Conservation (phyloP, 1,140 invertebrate genomes). For the Tetraneura akinire region DNA sequence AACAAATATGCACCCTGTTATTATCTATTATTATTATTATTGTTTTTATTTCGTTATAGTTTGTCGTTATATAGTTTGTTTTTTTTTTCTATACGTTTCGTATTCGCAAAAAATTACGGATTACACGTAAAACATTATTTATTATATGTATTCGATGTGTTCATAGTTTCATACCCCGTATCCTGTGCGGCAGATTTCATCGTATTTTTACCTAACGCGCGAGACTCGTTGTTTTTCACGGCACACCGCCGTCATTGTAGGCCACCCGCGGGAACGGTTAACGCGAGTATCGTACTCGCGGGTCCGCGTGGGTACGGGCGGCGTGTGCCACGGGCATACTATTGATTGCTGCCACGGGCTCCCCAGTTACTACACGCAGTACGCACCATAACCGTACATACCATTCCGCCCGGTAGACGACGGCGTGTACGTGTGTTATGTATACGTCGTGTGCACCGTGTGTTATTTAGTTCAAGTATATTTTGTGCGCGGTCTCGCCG, state of each 20-base stretch:
- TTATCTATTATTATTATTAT: not conserved
- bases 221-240: too few relatives aligned
- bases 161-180: too few relatives aligned
- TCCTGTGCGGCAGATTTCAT: not conserved
- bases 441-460: too few relatives aligned
- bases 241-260: not conserved
- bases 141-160: not conserved
- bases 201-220: not conserved
- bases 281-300: not conserved
- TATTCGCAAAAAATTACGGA: too few relatives aligned
- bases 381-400: too few relatives aligned
- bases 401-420: not conserved
- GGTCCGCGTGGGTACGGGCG: not conserved
- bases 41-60: too few relatives aligned
- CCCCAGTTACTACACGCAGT: not conserved
- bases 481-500: too few relatives aligned
- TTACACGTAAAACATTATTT: too few relatives aligned
- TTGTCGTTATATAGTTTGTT: too few relatives aligned
- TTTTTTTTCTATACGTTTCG: too few relatives aligned
- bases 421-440: not conserved
- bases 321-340: slow-evolving; percentile 12
- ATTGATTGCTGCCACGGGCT: slow-evolving; percentile 26
- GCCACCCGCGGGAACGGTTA: not conserved
- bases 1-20: too few relatives aligned
- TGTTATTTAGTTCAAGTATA: too few relatives aligned